phyloP scores from a whole-genome alignment of 1,140 invertebrate species.

The Micrasema longulum region DNA sequence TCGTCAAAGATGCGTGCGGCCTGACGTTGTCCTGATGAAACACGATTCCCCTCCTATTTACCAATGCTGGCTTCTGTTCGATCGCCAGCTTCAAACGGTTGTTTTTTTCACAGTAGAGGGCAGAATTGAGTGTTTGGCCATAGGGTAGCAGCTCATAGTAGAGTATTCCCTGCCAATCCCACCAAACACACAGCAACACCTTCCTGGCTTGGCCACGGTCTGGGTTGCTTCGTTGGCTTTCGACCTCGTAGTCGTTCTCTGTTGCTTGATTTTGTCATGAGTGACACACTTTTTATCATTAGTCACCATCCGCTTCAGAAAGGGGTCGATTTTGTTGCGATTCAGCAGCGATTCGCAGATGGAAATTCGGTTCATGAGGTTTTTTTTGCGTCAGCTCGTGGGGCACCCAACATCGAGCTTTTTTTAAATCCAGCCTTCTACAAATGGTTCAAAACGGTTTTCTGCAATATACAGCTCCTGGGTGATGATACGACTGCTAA shows the following conservation, averaged over 20 bases:
- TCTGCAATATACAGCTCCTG: too few species aligned
- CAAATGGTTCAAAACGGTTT: too few species aligned
- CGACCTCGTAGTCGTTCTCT: too few species aligned
- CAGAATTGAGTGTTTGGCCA: background rate
- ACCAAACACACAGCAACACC: slow-evolving; percentile 1
- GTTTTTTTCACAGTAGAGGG: slow-evolving; percentile 1
- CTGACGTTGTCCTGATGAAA: slow-evolving; percentile 18
- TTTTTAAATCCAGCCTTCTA: too few species aligned
- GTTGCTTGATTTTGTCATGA: too few species aligned
- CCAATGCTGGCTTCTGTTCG: slow-evolving; percentile 22
- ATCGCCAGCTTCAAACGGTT: too few species aligned
- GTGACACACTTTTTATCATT: too few species aligned
- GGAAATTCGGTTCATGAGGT: slow-evolving; percentile 16
- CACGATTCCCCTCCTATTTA: slow-evolving; percentile 12
- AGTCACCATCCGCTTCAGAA: slow-evolving; percentile 31
- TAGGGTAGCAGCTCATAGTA: background rate
- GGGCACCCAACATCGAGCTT: too few species aligned
- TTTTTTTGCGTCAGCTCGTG: slow-evolving; percentile 17
- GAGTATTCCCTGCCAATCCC: background rate
- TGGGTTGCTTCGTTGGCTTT: too few species aligned
- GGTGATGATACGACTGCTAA: too few species aligned
- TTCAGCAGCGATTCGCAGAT: slow-evolving; percentile 30
- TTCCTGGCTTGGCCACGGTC: too few species aligned
- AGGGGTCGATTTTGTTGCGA: slow-evolving; percentile 28
- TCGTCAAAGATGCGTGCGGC: slow-evolving; percentile 20